phyloP scores from a whole-genome alignment of 2,888 invertebrate species.

The Molorchus minor region DNA sequence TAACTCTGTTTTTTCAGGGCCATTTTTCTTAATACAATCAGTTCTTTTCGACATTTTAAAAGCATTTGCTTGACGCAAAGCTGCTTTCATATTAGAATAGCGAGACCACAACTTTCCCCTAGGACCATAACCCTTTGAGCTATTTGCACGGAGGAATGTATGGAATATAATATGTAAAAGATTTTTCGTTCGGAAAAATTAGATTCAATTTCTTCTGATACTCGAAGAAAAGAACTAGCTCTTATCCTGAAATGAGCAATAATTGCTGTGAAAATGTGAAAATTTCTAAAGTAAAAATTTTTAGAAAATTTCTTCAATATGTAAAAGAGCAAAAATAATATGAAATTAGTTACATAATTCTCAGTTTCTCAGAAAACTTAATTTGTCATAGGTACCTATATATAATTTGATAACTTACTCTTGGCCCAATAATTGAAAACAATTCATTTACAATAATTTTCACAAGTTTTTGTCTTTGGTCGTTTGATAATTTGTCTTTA shows the following conservation, averaged over 20 bases:
- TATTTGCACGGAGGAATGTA: not conserved
- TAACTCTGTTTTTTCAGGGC: not conserved
- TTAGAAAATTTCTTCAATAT: not conserved
- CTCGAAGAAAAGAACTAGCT: not conserved
- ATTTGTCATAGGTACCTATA: not conserved
- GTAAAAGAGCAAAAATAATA: not conserved
- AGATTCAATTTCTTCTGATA: slow-evolving; percentile 3
- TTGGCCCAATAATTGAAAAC: not conserved
- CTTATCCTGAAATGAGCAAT: not conserved
- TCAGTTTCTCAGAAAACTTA: not conserved
- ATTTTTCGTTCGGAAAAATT: slow-evolving; percentile 1
- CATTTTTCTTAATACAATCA: not conserved
- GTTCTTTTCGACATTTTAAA: not conserved
- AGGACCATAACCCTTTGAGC: not conserved
- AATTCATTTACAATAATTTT: slow-evolving; percentile 8
- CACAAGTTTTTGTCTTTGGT: not conserved
- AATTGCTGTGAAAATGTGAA: too few species aligned
- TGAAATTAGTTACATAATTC: not conserved
- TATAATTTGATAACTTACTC: slow-evolving; percentile 6
- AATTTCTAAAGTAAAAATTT: not conserved
- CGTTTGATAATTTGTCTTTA: slow-evolving; percentile 17
- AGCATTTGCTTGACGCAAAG: not conserved
- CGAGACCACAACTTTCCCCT: slow-evolving; percentile 10
- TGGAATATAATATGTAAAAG: slow-evolving; percentile 1
- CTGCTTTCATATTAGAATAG: not conserved